Percentiles rank a stretch among this genome's conserved stretches.
phyloP scores from a whole-genome alignment of 1,140 invertebrate species.

The Venturia canescens region DNA sequence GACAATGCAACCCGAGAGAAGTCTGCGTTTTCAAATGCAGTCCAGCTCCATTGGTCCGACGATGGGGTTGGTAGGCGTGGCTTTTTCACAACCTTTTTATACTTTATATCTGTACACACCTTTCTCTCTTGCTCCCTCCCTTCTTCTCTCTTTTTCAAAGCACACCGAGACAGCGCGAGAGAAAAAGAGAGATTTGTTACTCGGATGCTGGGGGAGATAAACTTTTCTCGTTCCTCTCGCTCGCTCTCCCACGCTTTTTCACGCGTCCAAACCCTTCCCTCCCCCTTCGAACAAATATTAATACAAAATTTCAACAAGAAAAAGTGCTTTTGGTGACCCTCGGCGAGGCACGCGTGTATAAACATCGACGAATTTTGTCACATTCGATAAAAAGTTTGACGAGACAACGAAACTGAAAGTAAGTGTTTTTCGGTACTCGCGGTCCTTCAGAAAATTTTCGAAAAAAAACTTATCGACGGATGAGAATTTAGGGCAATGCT shows the following conservation, averaged over 20 bases:
- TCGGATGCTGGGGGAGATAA: neutral
- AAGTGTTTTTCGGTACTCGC: too few species aligned
- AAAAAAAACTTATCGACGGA: too few species aligned
- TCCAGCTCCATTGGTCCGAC: conserved; percentile 68
- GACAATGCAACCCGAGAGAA: conserved; percentile 72
- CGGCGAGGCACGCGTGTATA: too few species aligned
- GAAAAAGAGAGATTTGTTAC: conserved; percentile 48
- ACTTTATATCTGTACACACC: conserved; percentile 67
- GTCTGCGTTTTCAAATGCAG: conserved; percentile 75
- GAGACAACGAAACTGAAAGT: too few species aligned
- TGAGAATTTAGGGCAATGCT: too few species aligned
- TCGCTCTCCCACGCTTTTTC: neutral
- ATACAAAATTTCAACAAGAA: too few species aligned
- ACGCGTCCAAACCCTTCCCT: too few species aligned
- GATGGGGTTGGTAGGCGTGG: conserved; percentile 74
- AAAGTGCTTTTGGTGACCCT: too few species aligned
- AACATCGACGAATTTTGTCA: too few species aligned
- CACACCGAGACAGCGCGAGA: neutral
- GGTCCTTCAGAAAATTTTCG: too few species aligned
- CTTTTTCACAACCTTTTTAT: conserved; percentile 68
- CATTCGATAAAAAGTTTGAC: too few species aligned
- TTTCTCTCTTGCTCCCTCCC: conserved; percentile 27
- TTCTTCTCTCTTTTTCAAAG: conserved; percentile 56
- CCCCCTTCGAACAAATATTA: too few species aligned
- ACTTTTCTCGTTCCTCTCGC: conserved; percentile 44